Base-by-base conservation (phyloP, 2,113 vertebrate species). In the Vulpes lagopus region DNA sequence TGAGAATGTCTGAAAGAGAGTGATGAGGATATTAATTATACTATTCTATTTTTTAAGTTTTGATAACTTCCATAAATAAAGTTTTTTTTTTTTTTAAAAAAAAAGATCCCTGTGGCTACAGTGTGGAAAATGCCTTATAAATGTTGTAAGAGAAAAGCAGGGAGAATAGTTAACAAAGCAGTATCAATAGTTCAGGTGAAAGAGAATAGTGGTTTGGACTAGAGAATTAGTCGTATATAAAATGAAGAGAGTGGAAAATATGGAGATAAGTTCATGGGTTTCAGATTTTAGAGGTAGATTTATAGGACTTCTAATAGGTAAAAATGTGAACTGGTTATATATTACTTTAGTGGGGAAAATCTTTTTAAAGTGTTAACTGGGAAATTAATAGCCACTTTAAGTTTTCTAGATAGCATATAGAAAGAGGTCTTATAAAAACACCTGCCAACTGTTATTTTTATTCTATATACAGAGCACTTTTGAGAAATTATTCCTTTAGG, bases 401-500 rank as follows among this genome's bases (percentile, higher is more conserved):
- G 16, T 82, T 81, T 91, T 67, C 76, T 57, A 73, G 69, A 20
- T 32, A 60, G 59, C 76, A 89, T 16, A 35, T 1, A 85, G 5
- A 3, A 92, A 96, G 20, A 57, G 11, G 15, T 60, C 51, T 84
- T 49, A 74, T 12, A 80, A 86, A 95, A 82, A 84, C 15, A 11
- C 79, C 88, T 84, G 35, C 38, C 82, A 78, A 84, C 20, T 89
- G 15, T 79, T 94, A 59, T 91, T 92, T 80, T 92, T 14, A 69
- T 86, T 91, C 62, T 35, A 25, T 60, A 55, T 74, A 49, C 5
- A 80, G 64, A 0, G 11, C 27, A 78, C 87, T 96, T 89, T 90
- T 89, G 73, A 97, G 49, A 98, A 96, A 94, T 32, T 32, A 95
- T 74, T 85, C 82, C 89, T 92, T 83, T 51, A 94, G 53, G 64